Evolutionary conservation across 2,888 invertebrate genomes (phyloP), one percentile per base, ranked within the genome.

Genomic region (Taenaris catops): DNA sequence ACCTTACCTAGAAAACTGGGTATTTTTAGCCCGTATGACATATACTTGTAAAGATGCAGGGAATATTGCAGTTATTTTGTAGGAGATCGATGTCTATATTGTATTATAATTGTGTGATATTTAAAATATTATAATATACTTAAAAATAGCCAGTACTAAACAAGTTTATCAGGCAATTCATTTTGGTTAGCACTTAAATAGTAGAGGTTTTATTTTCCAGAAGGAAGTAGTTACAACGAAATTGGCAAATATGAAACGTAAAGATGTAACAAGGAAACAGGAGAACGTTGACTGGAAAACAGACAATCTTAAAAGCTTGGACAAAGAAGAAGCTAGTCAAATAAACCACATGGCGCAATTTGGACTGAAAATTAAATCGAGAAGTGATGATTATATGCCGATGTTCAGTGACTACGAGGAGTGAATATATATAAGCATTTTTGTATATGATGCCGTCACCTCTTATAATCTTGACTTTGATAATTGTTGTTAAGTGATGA

Each of bases 301-400:
- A 0, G 57, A 67, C 0, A 59, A 66, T 1, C 43, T 63, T 0
- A 71, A 67, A 34, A 42, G 61, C 0, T 35, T 64, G 0, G 78
- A 73, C 18, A 69, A 71, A 39, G 62, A 56, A 0, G 61, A 70
- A 17, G 66, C 66, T 0, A 57, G 58, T 5, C 71, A 78, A 28
- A 46, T 51, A 0, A 76, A 73, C 31, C 67, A 70, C 42, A 67
- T 74, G 3, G 61, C 74, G 0, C 64, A 75, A 25, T 84, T 80
- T 20, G 84, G 81, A 2, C 51, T 83, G 1, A 84, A 84, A 38
- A 46, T 84, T 1, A 61, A 63, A 38, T 68, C 76, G 0, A 66
- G 79, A 41, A 78, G 70, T 40, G 83, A 83, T 21, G 74, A 75
- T 36, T 76, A 75, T 40, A 61, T 73, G 50, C 68, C 80, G n/a